Conservation (phyloP, 37 sponge, comb jelly and placozoan genomes). For the Oopsacas minuta region DNA sequence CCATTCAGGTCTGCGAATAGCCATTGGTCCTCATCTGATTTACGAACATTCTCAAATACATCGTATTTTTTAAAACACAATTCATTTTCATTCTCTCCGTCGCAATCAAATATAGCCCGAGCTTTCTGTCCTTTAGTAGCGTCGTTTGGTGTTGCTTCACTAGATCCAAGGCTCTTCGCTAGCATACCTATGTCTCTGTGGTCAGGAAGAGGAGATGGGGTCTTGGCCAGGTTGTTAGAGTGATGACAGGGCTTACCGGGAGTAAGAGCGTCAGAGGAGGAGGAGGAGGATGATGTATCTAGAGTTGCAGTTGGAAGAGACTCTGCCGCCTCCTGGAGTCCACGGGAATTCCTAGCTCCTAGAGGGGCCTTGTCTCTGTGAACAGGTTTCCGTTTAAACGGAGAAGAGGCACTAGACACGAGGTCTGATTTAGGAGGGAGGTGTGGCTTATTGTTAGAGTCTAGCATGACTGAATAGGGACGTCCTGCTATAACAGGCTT, state of each 20-base stretch:
- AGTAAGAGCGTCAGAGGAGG: background rate
- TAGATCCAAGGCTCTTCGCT: too few relatives aligned
- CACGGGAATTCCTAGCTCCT: background rate
- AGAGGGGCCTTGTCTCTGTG: conserved; percentile 8
- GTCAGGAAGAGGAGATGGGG: background rate
- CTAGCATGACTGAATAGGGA: background rate
- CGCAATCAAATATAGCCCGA: conserved; percentile 63
- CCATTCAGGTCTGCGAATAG: background rate
- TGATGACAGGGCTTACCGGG: background rate
- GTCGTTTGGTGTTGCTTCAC: background rate
- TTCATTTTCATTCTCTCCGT: conserved; percentile 54
- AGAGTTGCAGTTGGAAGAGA: background rate
- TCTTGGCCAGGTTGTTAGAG: background rate
- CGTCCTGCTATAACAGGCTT: background rate
- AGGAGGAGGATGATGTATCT: background rate
- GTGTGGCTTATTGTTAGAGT: background rate
- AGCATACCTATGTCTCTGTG: too few relatives aligned
- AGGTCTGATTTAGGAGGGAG: background rate
- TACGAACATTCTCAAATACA: background rate
- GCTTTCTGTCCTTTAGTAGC: conserved; percentile 34
- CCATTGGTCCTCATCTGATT: background rate
- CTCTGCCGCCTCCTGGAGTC: background rate
- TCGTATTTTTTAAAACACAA: conserved; percentile 53
- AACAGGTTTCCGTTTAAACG: background rate
- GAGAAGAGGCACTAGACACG: background rate